These are phyloP conservation scores for Orthosia incerta DNA, from an alignment of 2,888 invertebrate genomes.

Conservation along the genomic window DNA sequence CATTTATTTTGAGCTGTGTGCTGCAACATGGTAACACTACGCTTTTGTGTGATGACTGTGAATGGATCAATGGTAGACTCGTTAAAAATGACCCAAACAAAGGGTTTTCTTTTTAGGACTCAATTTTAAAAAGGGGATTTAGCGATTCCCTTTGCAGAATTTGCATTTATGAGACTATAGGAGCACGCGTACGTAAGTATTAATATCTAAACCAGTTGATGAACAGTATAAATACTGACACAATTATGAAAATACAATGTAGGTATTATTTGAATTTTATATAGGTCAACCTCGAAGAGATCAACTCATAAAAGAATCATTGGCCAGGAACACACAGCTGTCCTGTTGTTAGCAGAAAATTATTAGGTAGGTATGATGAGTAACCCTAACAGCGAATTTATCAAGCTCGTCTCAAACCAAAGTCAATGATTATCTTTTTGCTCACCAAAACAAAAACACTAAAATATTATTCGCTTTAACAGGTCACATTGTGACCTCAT, in stretches of 20 bases:
- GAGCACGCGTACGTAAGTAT: conserved; percentile 6
- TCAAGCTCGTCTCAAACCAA: not conserved
- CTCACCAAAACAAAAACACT: too few relatives aligned
- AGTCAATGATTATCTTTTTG: conserved; percentile 10
- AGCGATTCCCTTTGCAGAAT: not conserved
- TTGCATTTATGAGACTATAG: conserved; percentile 2
- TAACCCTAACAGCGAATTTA: not conserved
- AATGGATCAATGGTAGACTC: not conserved
- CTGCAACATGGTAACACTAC: not conserved
- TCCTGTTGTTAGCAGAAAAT: not conserved
- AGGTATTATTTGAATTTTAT: not conserved
- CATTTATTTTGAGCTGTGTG: conserved; percentile 23
- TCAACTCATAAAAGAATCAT: conserved; percentile 12
- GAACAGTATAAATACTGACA: not conserved
- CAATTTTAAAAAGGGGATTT: not conserved
- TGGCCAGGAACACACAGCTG: not conserved
- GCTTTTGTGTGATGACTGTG: not conserved
- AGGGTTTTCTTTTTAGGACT: not conserved
- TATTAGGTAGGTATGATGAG: not conserved
- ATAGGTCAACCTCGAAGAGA: not conserved
- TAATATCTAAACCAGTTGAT: conserved; percentile 5
- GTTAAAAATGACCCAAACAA: conserved; percentile 2
- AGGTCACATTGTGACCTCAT: not conserved
- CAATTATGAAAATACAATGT: not conserved
- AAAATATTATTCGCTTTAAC: not conserved